phyloP scores from a whole-genome alignment of 2,888 invertebrate genomes.

The Empis stercorea region DNA sequence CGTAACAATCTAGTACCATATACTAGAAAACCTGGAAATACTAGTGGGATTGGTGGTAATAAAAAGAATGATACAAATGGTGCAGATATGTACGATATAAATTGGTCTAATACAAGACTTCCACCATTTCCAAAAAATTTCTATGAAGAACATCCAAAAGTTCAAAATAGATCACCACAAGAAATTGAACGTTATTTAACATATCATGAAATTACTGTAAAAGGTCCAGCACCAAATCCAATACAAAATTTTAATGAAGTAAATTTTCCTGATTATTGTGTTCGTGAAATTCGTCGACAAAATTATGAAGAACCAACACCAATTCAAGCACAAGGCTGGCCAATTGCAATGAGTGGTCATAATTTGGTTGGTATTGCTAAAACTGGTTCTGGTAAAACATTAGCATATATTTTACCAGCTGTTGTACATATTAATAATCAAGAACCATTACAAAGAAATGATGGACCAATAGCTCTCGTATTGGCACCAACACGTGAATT shows the following conservation, averaged over 20 bases:
- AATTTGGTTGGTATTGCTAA: constrained; percentile 81
- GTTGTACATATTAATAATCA: constrained; percentile 82
- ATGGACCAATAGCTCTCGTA: constrained; percentile 73
- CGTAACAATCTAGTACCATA: neutral
- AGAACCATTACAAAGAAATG: constrained; percentile 57
- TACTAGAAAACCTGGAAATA: constrained; percentile 2
- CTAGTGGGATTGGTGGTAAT: constrained; percentile 24
- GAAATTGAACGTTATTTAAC: constrained; percentile 53
- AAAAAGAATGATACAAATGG: too few species aligned
- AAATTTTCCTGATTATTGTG: constrained; percentile 56
- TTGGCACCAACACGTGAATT: constrained; percentile 68
- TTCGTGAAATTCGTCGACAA: constrained; percentile 42
- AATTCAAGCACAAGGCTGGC: constrained; percentile 73
- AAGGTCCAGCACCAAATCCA: constrained; percentile 56
- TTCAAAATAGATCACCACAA: constrained; percentile 42
- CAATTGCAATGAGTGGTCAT: constrained; percentile 64
- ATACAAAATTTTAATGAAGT: constrained; percentile 62
- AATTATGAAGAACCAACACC: constrained; percentile 63
- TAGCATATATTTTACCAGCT: constrained; percentile 69
- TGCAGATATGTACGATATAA: constrained; percentile 20
- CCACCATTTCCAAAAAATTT: constrained; percentile 66
- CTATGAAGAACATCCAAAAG: constrained; percentile 52
- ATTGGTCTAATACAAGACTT: constrained; percentile 38
- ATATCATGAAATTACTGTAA: constrained; percentile 53
- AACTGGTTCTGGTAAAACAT: constrained; percentile 68